phyloP scores from a whole-genome alignment of 2,888 invertebrate genomes.

The Synanthedon formicaeformis region DNA sequence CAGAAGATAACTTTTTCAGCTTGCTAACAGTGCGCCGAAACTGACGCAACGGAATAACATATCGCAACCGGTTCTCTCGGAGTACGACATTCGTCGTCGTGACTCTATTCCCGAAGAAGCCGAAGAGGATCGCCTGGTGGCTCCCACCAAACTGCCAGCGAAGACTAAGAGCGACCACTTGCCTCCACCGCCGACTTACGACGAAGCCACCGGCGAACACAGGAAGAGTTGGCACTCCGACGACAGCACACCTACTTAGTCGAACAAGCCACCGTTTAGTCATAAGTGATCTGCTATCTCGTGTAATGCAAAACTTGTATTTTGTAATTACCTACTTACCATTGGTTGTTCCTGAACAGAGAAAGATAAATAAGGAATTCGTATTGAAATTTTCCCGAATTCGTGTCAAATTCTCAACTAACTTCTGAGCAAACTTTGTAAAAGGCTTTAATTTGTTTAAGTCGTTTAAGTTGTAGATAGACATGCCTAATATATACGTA shows the following conservation, averaged over 20 bases:
- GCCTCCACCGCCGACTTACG: constrained; percentile 53
- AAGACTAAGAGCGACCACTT: constrained; percentile 51
- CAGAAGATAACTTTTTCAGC: constrained; percentile 28
- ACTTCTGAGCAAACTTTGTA: constrained; percentile 18
- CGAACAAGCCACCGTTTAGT: background rate
- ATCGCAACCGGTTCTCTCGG: constrained; percentile 71
- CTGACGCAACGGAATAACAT: constrained; percentile 71
- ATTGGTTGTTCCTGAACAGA: too few relatives aligned
- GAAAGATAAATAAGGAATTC: background rate
- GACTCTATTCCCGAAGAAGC: constrained; percentile 76
- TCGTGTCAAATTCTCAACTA: too few relatives aligned
- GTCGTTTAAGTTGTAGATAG: constrained; percentile 15
- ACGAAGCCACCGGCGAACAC: constrained; percentile 50
- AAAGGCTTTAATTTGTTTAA: constrained; percentile 55
- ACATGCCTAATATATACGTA: background rate
- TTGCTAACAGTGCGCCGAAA: constrained; percentile 75
- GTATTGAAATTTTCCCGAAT: background rate
- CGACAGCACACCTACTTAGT: constrained; percentile 58
- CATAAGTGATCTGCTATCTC: background rate
- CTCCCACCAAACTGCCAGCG: constrained; percentile 29
- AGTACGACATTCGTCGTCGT: constrained; percentile 68
- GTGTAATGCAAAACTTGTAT: background rate
- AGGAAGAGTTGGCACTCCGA: constrained; percentile 68
- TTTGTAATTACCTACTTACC: background rate
- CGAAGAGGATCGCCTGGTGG: constrained; percentile 51